Conservation (phyloP, 2,113 vertebrate species). For the Platysternon megacephalum region DNA sequence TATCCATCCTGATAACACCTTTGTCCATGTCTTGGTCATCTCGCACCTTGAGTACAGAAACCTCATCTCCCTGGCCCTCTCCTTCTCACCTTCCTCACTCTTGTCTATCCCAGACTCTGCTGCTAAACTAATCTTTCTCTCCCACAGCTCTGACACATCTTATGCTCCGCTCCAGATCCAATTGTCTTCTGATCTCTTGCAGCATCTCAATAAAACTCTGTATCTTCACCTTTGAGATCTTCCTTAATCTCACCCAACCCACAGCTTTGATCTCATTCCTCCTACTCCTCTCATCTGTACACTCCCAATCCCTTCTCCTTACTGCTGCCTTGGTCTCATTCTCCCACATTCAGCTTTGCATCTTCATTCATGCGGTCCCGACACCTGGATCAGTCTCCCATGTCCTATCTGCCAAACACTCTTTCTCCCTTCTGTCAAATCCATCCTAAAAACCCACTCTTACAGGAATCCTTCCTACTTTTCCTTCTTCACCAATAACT, state of each 20-base stretch:
- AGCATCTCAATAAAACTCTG: neutral
- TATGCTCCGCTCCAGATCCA: neutral
- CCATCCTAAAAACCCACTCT: neutral
- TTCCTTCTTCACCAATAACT: neutral
- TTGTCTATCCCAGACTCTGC: neutral
- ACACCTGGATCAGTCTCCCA: neutral
- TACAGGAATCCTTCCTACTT: neutral
- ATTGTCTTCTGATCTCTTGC: neutral
- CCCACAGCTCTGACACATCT: neutral
- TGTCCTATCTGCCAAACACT: neutral
- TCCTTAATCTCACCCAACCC: neutral
- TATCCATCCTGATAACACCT: neutral
- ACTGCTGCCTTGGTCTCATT: constrained; percentile 1
- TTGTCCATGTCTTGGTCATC: neutral
- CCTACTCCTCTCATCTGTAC: neutral
- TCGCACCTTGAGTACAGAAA: neutral
- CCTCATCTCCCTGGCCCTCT: neutral
- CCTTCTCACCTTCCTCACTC: neutral
- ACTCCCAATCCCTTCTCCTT: neutral
- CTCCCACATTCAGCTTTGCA: neutral
- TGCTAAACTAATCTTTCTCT: neutral
- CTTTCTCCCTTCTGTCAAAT: neutral
- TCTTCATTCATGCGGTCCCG: neutral
- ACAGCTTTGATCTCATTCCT: constrained; percentile 16
- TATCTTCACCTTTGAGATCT: neutral